Evolutionary conservation across 2,888 invertebrate genomes (phyloP), one percentile per base, ranked within the genome.

Genomic region (Rhogogaster chlorosoma): DNA sequence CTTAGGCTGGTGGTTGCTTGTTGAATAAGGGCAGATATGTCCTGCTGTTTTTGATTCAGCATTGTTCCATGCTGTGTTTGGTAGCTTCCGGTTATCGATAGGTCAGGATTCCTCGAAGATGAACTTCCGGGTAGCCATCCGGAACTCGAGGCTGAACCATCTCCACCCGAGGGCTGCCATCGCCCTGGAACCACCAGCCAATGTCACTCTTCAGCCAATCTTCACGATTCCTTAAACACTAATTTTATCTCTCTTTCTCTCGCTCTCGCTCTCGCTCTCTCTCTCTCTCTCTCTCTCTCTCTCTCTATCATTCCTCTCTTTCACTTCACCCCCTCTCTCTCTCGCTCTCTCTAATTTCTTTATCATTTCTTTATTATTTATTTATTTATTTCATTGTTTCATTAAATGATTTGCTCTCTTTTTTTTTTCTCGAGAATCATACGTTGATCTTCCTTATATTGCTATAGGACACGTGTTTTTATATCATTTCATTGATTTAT

Each of bases 171-270:
- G 93, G 93, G 93, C 93, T 93, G 93, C 93, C 93, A 93, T 90
- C 93, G 93, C 93, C 93, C 93, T 93, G 93, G 93, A 93, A 93
- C 93, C 93, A 93, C 92, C 93, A 93, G 93, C 93, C 93, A 93
- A 93, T 93, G 92, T 93, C 93, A 93, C 93, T 93, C 93, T 92
- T 92, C 93, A 91, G 92, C 92, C 92, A 92, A 90, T 86, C 89
- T 91, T 91, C 91, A 90, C 91, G 91, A 90, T 92, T 89, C 93
- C 93, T 93, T 93, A 93, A 93, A 93, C 93, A 92, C 93, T 93
- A 93, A 93, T 84, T 67, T 84, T 61, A 67, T 67, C 67, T 71
- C 82, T 84, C 32, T 85, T 80, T 84, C n/a, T n/a, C n/a, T n/a
- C n/a, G n/a, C n/a, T n/a, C n/a, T n/a, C n/a, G n/a, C n/a, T n/a